Conservation (phyloP, 2,797 vertebrate genomes). For the Tiaroga cobitis region DNA sequence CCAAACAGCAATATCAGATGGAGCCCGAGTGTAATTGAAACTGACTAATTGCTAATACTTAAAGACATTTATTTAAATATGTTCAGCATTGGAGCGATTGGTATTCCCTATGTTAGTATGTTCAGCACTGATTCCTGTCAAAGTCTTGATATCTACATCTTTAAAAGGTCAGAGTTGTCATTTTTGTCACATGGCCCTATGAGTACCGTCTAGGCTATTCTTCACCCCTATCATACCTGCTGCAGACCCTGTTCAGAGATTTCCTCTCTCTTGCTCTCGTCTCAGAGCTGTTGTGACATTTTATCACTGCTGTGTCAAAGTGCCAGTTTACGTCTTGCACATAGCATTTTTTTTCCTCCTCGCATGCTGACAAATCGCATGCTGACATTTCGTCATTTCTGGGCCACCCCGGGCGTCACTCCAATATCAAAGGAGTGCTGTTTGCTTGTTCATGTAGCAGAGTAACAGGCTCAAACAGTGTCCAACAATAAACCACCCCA, state of each 20-base stretch:
- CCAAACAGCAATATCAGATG: neutral
- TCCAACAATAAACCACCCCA: constrained; percentile 15
- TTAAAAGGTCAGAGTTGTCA: constrained; percentile 40
- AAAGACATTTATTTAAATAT: constrained; percentile 41
- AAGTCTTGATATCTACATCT: constrained; percentile 40
- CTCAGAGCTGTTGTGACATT: constrained; percentile 14
- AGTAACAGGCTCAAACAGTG: neutral
- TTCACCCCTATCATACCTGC: constrained; percentile 35
- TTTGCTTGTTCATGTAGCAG: neutral
- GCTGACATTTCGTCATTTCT: constrained; percentile 34
- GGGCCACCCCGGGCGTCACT: constrained; percentile 23
- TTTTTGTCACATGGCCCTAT: constrained; percentile 17
- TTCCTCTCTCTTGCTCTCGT: constrained; percentile 7
- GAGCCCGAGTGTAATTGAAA: constrained; percentile 28
- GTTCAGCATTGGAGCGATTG: neutral
- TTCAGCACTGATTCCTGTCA: constrained; percentile 10
- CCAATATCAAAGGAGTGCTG: constrained; percentile 17
- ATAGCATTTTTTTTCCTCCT: neutral
- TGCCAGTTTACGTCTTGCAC: constrained; percentile 31
- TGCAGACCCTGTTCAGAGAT: constrained; percentile 33
- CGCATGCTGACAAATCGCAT: constrained; percentile 1
- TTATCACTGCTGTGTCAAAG: constrained; percentile 35
- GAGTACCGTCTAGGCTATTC: constrained; percentile 5
- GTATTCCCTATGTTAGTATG: neutral
- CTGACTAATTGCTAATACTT: constrained; percentile 39